A percentile compares a stretch with the other conserved stretches of the same genome.
These are phyloP conservation scores for Lacanobia oleracea DNA, from an alignment of 2,888 invertebrate species.

Conservation along the genomic window DNA sequence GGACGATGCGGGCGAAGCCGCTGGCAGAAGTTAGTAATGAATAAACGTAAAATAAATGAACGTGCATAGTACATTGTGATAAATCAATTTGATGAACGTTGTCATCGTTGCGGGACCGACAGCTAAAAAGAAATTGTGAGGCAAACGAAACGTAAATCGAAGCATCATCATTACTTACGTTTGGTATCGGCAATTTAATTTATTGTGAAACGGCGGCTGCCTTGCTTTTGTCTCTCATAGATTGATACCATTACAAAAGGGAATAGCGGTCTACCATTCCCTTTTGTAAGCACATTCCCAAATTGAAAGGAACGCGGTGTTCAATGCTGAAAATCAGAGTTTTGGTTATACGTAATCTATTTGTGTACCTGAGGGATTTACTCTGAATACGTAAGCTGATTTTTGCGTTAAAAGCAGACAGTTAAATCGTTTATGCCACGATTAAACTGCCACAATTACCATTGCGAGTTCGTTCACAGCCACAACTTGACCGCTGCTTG, in stretches of 20 bases:
- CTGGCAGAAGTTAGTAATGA: conserved; percentile 21
- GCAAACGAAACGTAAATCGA: conserved; percentile 51
- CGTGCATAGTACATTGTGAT: conserved; percentile 11
- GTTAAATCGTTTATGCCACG: conserved; percentile 27
- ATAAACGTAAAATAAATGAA: neutral
- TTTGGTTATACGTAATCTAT: conserved; percentile 59
- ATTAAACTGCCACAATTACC: conserved; percentile 29
- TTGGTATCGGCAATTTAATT: conserved; percentile 63
- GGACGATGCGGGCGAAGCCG: too few relatives aligned
- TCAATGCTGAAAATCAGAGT: conserved; percentile 63
- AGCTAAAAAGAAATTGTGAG: conserved; percentile 30
- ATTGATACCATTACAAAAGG: conserved; percentile 67
- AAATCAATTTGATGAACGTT: conserved; percentile 30
- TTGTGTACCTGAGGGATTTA: conserved; percentile 47
- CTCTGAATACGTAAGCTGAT: conserved; percentile 32
- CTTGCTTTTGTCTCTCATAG: conserved; percentile 64
- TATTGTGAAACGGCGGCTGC: conserved; percentile 58
- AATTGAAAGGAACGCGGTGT: conserved; percentile 63
- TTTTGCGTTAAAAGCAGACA: conserved; percentile 33
- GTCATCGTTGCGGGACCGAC: conserved; percentile 21
- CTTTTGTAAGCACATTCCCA: conserved; percentile 70
- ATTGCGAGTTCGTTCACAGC: conserved; percentile 19
- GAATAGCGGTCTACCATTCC: conserved; percentile 60
- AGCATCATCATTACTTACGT: conserved; percentile 53
- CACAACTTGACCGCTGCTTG: conserved; percentile 37